Percentiles rank a stretch among this genome's conserved stretches.
These are phyloP conservation scores for Anoplius nigerrimus DNA, from an alignment of 2,888 invertebrate genomes.

Conservation along the genomic window DNA sequence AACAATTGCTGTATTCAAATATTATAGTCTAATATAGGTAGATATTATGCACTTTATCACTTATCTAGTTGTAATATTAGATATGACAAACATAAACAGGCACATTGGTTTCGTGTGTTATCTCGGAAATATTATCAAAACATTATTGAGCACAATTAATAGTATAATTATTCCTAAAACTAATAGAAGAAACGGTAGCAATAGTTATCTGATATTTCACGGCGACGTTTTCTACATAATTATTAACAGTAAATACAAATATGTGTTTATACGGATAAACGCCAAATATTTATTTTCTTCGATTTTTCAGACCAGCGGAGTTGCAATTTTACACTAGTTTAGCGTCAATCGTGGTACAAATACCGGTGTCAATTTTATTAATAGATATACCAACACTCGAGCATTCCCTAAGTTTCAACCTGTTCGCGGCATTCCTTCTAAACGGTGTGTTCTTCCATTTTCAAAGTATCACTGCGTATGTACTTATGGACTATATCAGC, in stretches of 20 bases:
- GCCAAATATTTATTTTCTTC: constrained; percentile 21
- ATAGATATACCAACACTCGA: constrained; percentile 79
- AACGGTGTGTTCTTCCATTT: constrained; percentile 88
- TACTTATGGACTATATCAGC: constrained; percentile 87
- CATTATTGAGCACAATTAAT: no score
- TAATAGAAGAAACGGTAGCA: no score
- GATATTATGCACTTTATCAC: no score
- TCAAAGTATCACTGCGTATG: constrained; percentile 88
- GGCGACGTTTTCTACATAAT: background rate
- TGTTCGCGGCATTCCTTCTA: constrained; percentile 79
- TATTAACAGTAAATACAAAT: background rate
- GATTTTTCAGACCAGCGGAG: constrained; percentile 82
- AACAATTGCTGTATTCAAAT: background rate
- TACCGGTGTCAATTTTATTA: constrained; percentile 82
- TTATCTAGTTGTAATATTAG: background rate
- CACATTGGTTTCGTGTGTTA: background rate
- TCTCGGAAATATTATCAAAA: background rate
- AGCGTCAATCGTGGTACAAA: constrained; percentile 84
- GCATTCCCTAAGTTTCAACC: constrained; percentile 75
- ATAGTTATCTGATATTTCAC: background rate
- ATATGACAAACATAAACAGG: background rate
- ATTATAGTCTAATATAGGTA: background rate
- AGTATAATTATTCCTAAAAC: no score
- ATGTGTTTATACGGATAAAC: background rate
- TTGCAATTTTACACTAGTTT: constrained; percentile 87